Percentiles rank a stretch among this genome's conserved stretches.
Conservation (phyloP, 2,797 vertebrate genomes). For the Myotis daubentonii region DNA sequence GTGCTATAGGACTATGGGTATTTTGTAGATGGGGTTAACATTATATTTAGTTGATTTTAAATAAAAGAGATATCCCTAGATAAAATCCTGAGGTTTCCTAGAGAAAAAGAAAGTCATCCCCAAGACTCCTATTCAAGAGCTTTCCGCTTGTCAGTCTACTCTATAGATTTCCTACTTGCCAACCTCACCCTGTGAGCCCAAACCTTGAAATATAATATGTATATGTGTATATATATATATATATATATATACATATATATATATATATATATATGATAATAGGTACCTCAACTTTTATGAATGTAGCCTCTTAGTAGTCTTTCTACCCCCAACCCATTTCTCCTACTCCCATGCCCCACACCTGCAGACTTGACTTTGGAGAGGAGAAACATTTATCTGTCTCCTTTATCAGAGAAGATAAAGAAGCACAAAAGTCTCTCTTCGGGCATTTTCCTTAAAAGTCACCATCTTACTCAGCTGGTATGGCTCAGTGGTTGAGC, state of each 20-base stretch:
- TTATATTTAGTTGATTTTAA: neutral
- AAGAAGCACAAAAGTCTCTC: neutral
- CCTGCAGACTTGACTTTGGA: neutral
- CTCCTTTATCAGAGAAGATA: neutral
- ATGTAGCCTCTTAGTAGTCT: neutral
- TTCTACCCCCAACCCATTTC: neutral
- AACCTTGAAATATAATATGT: neutral
- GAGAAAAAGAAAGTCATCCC: neutral
- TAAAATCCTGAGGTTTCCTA: neutral
- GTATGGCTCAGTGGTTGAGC: too few relatives aligned
- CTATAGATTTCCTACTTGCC: neutral
- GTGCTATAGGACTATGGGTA: too few relatives aligned
- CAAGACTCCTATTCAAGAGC: neutral
- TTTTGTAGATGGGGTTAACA: neutral
- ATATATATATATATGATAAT: neutral
- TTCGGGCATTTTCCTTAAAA: neutral
- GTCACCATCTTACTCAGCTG: neutral
- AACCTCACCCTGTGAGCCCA: neutral
- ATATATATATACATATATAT: neutral
- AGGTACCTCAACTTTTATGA: neutral
- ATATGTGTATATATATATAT: neutral
- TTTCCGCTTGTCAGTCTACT: neutral
- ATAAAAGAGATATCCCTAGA: neutral
- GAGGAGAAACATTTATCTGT: neutral
- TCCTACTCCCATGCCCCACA: neutral